Evolutionary conservation across 2,888 invertebrate genomes (phyloP).

Genomic region (Eupithecia subumbrata): DNA sequence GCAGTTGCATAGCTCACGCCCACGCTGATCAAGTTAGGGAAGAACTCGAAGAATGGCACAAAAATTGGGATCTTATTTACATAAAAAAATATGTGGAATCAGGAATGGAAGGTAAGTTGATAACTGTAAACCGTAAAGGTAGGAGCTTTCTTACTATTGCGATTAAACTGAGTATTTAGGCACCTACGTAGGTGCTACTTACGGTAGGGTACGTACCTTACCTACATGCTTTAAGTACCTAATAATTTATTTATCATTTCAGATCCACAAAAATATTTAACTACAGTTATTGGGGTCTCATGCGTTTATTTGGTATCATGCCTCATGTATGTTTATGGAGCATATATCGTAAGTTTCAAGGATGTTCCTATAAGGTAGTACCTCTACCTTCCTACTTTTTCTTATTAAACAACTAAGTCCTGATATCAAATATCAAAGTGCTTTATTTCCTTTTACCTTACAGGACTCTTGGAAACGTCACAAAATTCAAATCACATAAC

Average conservation of each 20-base stretch:
- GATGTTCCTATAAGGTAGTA: background rate
- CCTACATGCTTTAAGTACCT: too few species aligned
- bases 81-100: constrained; percentile 61
- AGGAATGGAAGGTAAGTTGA: constrained; percentile 56
- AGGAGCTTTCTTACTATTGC: background rate
- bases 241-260: constrained; percentile 36
- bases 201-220: too few species aligned
- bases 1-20: constrained; percentile 56
- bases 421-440: too few species aligned
- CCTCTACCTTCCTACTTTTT: background rate
- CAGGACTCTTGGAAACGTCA: too few species aligned
- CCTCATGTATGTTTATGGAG: constrained; percentile 70
- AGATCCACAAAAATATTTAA: constrained; percentile 68
- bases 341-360: constrained; percentile 64
- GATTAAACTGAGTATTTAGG: background rate
- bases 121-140: background rate
- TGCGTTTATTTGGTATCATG: constrained; percentile 64
- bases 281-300: constrained; percentile 55
- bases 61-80: constrained; percentile 61
- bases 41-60: constrained; percentile 55
- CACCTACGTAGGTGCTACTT: too few species aligned
- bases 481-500: too few species aligned
- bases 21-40: constrained; percentile 54
- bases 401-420: background rate
- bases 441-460: too few species aligned